Conservation (phyloP, 2,888 invertebrate species). For the Holacanthella duospinosa region DNA sequence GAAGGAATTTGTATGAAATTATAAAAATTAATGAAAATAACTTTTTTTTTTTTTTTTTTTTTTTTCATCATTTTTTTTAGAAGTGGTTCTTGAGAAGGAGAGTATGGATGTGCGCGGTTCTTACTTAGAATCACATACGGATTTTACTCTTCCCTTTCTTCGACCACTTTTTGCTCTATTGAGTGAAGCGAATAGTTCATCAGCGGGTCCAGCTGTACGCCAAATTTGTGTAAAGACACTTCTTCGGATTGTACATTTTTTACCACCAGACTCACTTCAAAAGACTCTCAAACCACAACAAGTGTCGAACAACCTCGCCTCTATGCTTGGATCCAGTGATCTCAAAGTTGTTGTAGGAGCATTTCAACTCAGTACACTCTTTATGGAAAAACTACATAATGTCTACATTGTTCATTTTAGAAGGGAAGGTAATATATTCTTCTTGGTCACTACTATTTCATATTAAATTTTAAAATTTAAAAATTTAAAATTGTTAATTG, state of each 20-base stretch:
- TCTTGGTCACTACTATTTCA: not conserved
- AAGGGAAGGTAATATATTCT: slow-evolving; percentile 61
- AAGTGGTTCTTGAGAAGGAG: slow-evolving; percentile 6
- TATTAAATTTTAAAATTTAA: not conserved
- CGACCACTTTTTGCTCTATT: slow-evolving; percentile 76
- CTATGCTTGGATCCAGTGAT: slow-evolving; percentile 96
- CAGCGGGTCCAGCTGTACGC: slow-evolving; percentile 93
- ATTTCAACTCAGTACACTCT: slow-evolving; percentile 88
- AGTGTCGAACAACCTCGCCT: slow-evolving; percentile 92
- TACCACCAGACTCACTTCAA: slow-evolving; percentile 71
- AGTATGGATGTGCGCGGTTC: slow-evolving; percentile 55
- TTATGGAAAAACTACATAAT: slow-evolving; percentile 92
- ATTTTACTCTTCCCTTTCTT: slow-evolving; percentile 56
- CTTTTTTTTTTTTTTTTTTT: too few relatives aligned
- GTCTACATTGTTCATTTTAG: slow-evolving; percentile 92
- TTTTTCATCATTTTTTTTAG: not conserved
- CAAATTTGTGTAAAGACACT: slow-evolving; percentile 94
- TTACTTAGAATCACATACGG: slow-evolving; percentile 58
- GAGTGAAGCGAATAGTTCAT: slow-evolving; percentile 93
- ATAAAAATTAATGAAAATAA: not conserved
- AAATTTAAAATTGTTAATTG: not conserved
- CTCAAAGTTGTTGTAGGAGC: slow-evolving; percentile 93
- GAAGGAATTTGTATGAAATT: slow-evolving; percentile 6
- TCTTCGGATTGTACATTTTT: slow-evolving; percentile 91
- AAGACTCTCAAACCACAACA: slow-evolving; percentile 57